phyloP scores from a whole-genome alignment of 2,797 vertebrate species.

The Chiloscyllium punctatum region DNA sequence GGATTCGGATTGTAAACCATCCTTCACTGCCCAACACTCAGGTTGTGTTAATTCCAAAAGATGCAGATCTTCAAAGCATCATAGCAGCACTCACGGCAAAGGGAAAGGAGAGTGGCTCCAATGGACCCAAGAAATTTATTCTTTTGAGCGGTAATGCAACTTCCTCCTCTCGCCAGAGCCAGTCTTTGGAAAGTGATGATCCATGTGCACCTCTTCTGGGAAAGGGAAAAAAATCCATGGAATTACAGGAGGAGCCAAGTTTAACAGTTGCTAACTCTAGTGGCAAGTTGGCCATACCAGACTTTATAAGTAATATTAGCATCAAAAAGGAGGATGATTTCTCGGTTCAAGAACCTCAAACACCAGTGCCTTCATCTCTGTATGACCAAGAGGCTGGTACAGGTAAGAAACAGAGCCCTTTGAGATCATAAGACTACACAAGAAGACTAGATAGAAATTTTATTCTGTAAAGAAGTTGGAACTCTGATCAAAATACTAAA shows the following conservation, averaged over 20 bases:
- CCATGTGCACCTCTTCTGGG: too few species aligned
- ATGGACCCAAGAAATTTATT: conserved; percentile 86
- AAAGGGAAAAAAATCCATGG: background rate
- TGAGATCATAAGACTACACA: background rate
- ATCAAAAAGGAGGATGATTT: conserved; percentile 9
- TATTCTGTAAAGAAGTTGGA: background rate
- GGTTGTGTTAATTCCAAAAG: conserved; percentile 74
- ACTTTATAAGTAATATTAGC: background rate
- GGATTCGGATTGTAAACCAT: conserved; percentile 78
- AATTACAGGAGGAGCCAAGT: background rate
- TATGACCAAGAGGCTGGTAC: background rate
- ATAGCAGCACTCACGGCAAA: conserved; percentile 77
- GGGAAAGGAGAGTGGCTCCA: conserved; percentile 73
- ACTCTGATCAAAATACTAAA: background rate
- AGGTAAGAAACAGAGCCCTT: background rate
- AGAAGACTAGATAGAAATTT: background rate
- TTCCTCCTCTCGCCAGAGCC: background rate
- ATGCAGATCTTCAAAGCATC: conserved; percentile 74
- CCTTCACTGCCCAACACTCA: conserved; percentile 77
- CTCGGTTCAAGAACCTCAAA: background rate
- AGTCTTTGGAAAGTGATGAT: conserved; percentile 2
- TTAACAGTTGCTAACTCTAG: background rate
- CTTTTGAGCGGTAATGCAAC: conserved; percentile 66
- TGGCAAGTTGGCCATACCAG: background rate
- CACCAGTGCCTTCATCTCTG: background rate